Conservation (phyloP, 2,888 invertebrate genomes). For the Cetonia aurata region DNA sequence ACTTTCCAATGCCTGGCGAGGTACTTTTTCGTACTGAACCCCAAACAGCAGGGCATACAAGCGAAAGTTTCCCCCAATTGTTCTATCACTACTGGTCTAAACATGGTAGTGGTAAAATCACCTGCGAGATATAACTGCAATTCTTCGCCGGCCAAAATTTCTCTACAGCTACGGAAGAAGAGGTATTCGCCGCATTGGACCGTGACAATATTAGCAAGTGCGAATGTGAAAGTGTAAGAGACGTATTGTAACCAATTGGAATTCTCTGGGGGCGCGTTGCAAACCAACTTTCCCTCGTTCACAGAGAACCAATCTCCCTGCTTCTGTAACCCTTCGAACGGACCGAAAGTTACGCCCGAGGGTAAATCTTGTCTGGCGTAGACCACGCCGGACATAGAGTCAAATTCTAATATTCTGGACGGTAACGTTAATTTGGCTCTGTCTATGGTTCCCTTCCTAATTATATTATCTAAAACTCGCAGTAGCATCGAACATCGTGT, state of each 20-base stretch:
- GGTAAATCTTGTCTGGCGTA: not conserved
- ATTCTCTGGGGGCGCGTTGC: not conserved
- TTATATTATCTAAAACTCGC: not conserved
- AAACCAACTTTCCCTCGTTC: not conserved
- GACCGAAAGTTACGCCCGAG: not conserved
- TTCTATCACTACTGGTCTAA: not conserved
- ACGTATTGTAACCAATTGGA: constrained; percentile 18
- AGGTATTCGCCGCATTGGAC: not conserved
- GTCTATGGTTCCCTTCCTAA: not conserved
- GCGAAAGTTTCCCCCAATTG: not conserved
- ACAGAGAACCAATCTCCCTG: not conserved
- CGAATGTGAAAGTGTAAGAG: not conserved
- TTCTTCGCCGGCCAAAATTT: not conserved
- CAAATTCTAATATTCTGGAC: not conserved
- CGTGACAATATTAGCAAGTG: not conserved
- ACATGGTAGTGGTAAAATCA: not conserved
- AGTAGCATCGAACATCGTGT: not conserved
- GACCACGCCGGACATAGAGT: not conserved
- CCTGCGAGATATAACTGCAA: not conserved
- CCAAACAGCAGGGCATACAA: not conserved
- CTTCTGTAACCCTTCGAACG: not conserved
- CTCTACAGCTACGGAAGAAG: not conserved
- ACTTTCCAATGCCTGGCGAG: not conserved
- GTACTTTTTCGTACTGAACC: not conserved
- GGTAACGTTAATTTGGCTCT: constrained; percentile 3